These are phyloP conservation scores for Cyphomyrmex costatus DNA, from an alignment of 1,140 invertebrate genomes.

Conservation along the genomic window DNA sequence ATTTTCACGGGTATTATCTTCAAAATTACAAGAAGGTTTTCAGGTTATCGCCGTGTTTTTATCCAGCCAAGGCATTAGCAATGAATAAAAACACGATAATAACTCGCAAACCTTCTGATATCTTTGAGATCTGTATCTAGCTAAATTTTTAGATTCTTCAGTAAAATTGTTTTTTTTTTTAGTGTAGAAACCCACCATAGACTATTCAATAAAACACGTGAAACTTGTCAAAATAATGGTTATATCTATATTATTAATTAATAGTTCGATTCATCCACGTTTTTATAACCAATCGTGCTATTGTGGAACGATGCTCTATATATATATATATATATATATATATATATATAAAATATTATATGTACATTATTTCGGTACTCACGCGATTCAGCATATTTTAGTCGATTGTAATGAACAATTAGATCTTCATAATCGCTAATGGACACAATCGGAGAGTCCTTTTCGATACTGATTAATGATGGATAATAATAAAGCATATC, in stretches of 20 bases:
- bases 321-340: too few species aligned
- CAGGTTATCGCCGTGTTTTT: too few species aligned
- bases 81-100: too few species aligned
- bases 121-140: too few species aligned
- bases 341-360: too few species aligned
- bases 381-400: slow-evolving; percentile 20
- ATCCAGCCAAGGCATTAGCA: too few species aligned
- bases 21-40: too few species aligned
- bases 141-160: too few species aligned
- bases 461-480: slow-evolving; percentile 29
- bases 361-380: slow-evolving; percentile 5
- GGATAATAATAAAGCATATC: slow-evolving; percentile 39
- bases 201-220: not conserved
- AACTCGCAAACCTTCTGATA: too few species aligned
- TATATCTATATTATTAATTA: slow-evolving; percentile 31
- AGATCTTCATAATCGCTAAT: slow-evolving; percentile 46
- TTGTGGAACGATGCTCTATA: not conserved
- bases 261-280: not conserved
- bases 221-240: not conserved
- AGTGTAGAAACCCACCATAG: not conserved
- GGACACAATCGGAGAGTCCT: not conserved
- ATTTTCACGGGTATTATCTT: too few species aligned
- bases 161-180: too few species aligned
- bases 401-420: slow-evolving; percentile 40
- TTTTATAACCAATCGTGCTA: slow-evolving; percentile 9